Evolutionary conservation across 2,888 invertebrate genomes (phyloP).

Genomic region (Linnaemya tessellans): DNA sequence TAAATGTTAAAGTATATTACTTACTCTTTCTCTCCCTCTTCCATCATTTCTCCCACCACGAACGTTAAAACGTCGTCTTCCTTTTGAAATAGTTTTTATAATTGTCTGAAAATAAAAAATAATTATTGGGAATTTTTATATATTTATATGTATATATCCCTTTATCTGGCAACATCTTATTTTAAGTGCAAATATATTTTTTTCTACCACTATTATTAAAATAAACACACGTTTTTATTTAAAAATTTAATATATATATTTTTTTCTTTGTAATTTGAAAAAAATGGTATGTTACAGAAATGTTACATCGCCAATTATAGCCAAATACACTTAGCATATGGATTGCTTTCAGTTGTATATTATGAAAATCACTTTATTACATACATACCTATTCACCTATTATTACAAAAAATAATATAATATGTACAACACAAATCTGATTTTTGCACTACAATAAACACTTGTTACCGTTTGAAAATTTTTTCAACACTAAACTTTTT

Average conservation of each 20-base stretch:
- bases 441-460: slow-evolving; percentile 37
- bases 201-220: slow-evolving; percentile 1
- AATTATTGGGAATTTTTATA: no score
- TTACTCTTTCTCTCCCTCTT: no score
- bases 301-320: slow-evolving; percentile 7
- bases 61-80: no score
- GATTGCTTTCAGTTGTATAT: slow-evolving; percentile 23
- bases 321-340: slow-evolving; percentile 15
- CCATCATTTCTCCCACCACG: no score
- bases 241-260: background rate
- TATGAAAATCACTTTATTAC: slow-evolving; percentile 30
- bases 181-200: slow-evolving; percentile 3
- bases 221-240: slow-evolving; percentile 10
- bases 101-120: no score
- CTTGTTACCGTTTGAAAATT: slow-evolving; percentile 6
- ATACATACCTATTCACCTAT: slow-evolving; percentile 34
- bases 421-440: slow-evolving; percentile 36
- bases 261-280: background rate
- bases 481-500: slow-evolving; percentile 39
- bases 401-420: slow-evolving; percentile 23
- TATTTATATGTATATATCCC: no score
- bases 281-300: slow-evolving; percentile 19
- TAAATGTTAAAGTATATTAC: no score
- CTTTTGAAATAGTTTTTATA: no score
- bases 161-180: no score